Base-by-base conservation (phyloP, 1,140 invertebrate genomes). In the Melitaea cinxia region DNA sequence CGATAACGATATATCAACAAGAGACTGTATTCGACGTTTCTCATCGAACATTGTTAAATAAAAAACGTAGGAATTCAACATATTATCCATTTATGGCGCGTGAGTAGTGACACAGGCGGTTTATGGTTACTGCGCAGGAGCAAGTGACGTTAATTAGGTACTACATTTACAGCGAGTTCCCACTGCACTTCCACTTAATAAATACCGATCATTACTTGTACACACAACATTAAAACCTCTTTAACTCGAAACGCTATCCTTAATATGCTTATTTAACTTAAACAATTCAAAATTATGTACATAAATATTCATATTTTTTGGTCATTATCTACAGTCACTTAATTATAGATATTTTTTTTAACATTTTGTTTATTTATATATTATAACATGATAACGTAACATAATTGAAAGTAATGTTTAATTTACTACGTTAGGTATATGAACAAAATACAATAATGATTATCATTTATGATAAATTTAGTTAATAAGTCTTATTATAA, bases 111-210 rank as follows among this genome's bases (percentile, higher is more conserved):
- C 59, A 64, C 54, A 65, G 54, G 65, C 70, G 63, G 60, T 68
- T 67, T 69, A 72, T 75, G 65, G 69, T 60, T 42, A 67, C 65
- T 39, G 66, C 39, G 53, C 65, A 56, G 26, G 60, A 37, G 57
- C 67, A 66, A 72, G 60, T 72, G 72, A 75, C 72, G 66, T 66
- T 75, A 75, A 75, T 72, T 75, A 75, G 69, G 69, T 69, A 60
- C 65, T 67, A 72, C 64, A 71, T 68, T 66, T 62, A 60, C 47
- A 42, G 62, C 47, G 28, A 15, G 65, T 68, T 71, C 69, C 69
- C 69, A 68, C 65, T 57, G 65, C 23, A 53, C 56, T 62, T 62
- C 55, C 54, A 62, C 54, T 66, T 66, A 60, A 55, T 66, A 66
- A 60, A 60, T 66, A 55, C 64, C 64, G 49, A 65, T 65, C 45